Evolutionary conservation across 1,140 invertebrate genomes (phyloP), one percentile per base, ranked within the genome.

Genomic region (Tetramorium alpestre): DNA sequence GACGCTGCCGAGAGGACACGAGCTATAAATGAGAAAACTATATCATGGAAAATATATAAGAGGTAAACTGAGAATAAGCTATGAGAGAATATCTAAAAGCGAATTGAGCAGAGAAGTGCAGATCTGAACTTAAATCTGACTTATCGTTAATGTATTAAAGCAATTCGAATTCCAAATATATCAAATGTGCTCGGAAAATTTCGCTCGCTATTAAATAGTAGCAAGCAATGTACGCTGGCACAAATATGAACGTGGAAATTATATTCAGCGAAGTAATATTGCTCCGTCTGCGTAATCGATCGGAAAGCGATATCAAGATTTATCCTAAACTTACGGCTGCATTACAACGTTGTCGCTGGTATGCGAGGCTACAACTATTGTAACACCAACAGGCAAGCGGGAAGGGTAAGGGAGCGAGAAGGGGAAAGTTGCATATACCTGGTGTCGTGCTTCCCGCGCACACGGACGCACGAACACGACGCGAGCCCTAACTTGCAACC

Each of bases 341-440:
- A 60, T 84, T 75, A 75, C 69, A 82, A 73, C 67, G 25, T 75
- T 75, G 80, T 84, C 80, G 44, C 80, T 44, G 41, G 33, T 56
- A 67, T 69, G 28, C 28, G 62, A 51, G 10, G 67, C 80, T 84
- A 60, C 54, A 58, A 73, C 80, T 82, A 10, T 84, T 75, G 80
- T 87, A 75, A 77, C 41, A 13, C 51, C 60, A 28, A 73, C 28
- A 44, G 64, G 33, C 64, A 41, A 22, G 28, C 64, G 49, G 41
- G 64, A 60, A 33, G 56, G 51, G 58, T 13, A 51, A 38, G 54
- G 54, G 56, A 75, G 78, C 44, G 16, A 28, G 81, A 33, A 47
- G 78, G 73, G 69, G 80, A 28, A 76, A 60, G 82, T 88, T 90
- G 81, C 88, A 54, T 85, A 38, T 89, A 84, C 88, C 87, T 81